A percentile compares a stretch with the other conserved stretches of the same genome.
These are phyloP conservation scores for Akabosia matsudoensis DNA, from an alignment of 1,140 invertebrate genomes.

Conservation along the genomic window DNA sequence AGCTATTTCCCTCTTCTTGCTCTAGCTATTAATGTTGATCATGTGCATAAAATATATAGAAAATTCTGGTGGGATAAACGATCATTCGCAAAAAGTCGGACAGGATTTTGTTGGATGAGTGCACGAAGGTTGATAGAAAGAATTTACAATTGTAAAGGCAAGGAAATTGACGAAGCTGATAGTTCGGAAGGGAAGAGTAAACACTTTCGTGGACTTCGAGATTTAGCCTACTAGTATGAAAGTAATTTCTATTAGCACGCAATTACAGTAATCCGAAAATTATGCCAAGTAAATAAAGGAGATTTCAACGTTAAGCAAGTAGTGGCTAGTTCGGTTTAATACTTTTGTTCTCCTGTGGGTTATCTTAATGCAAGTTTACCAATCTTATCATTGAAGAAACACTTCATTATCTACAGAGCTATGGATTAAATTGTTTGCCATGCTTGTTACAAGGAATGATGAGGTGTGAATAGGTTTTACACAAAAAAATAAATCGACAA, in stretches of 20 bases:
- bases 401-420: neutral
- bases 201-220: too few relatives aligned
- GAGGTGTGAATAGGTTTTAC: neutral
- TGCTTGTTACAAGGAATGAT: neutral
- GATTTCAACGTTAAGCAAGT: too few relatives aligned
- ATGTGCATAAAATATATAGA: too few relatives aligned
- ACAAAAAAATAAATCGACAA: neutral
- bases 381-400: neutral
- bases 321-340: too few relatives aligned
- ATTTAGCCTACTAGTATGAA: too few relatives aligned
- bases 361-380: neutral
- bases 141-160: neutral
- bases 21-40: neutral
- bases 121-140: neutral
- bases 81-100: neutral
- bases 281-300: too few relatives aligned
- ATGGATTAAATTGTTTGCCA: neutral
- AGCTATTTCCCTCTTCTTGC: too few relatives aligned
- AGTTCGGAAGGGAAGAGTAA: too few relatives aligned
- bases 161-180: neutral
- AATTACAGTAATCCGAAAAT: too few relatives aligned
- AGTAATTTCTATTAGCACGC: too few relatives aligned
- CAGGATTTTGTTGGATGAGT: neutral
- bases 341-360: neutral
- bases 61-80: neutral